A percentile compares a stretch with the other conserved stretches of the same genome.
Conservation (phyloP, 2,888 invertebrate genomes). For the Melipona beecheii region DNA sequence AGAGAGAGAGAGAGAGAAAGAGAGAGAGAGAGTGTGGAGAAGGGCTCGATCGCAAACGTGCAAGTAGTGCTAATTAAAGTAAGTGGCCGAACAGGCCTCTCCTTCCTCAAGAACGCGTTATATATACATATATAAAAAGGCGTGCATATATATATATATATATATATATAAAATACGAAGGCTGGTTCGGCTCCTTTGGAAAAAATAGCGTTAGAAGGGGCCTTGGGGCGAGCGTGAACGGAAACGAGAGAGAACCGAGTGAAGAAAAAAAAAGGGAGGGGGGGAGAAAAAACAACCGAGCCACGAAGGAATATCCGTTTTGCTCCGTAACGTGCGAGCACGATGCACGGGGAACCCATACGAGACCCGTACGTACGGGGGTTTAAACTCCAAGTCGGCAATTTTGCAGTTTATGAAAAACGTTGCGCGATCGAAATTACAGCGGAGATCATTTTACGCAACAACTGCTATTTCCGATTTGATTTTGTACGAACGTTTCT, state of each 20-base stretch:
- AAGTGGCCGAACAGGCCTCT: constrained; percentile 57
- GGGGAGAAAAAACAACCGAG: neutral
- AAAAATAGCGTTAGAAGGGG: constrained; percentile 43
- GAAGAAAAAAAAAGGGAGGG: neutral
- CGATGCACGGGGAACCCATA: neutral
- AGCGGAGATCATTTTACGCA: no score
- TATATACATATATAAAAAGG: neutral
- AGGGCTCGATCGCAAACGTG: constrained; percentile 52
- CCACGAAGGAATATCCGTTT: constrained; percentile 10
- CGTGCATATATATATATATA: neutral
- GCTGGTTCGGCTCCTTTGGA: constrained; percentile 30
- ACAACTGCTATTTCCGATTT: no score
- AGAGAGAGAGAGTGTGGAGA: neutral
- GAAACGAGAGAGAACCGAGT: constrained; percentile 14
- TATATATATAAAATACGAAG: constrained; percentile 32
- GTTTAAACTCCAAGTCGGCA: no score
- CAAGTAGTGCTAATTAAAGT: constrained; percentile 61
- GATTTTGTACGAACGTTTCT: no score
- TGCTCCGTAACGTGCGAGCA: neutral
- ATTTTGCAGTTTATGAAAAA: no score
- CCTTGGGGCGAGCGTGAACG: constrained; percentile 7
- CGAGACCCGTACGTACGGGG: neutral
- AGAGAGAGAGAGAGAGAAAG: no score
- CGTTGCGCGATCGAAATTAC: neutral
- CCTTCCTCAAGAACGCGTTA: constrained; percentile 37